phyloP scores from a whole-genome alignment of 2,888 invertebrate species.

The Sinopyrophorus schimmeli region DNA sequence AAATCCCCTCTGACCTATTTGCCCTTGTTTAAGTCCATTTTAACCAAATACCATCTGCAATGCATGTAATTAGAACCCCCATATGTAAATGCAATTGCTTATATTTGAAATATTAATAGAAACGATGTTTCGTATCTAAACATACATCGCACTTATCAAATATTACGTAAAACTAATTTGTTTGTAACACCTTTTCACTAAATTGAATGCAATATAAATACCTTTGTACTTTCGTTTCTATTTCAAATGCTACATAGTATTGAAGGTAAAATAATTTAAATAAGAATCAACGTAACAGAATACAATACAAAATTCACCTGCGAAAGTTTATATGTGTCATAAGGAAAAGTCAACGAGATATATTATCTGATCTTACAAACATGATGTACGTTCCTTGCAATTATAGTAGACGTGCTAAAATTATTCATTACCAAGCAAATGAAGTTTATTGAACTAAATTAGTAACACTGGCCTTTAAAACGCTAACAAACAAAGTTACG shows the following conservation, averaged over 20 bases:
- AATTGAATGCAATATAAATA: constrained; percentile 1
- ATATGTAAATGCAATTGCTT: constrained; percentile 8
- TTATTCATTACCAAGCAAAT: constrained; percentile 19
- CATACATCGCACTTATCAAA: background rate
- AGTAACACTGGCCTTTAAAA: constrained; percentile 21
- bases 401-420: constrained; percentile 22
- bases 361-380: background rate
- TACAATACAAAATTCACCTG: no score
- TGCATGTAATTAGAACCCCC: constrained; percentile 14
- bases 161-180: background rate
- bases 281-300: no score
- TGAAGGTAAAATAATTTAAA: no score
- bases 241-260: no score
- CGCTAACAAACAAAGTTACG: constrained; percentile 19
- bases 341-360: constrained; percentile 14
- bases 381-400: constrained; percentile 5
- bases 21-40: constrained; percentile 18
- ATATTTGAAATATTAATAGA: constrained; percentile 6
- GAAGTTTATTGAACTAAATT: constrained; percentile 29
- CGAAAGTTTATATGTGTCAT: constrained; percentile 21
- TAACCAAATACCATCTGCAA: constrained; percentile 20
- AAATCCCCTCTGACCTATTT: constrained; percentile 20
- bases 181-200: no score
- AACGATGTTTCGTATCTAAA: background rate
- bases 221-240: background rate